Percentiles rank a stretch among this genome's conserved stretches.
Evolutionary conservation across 2,888 invertebrate genomes (phyloP).

Genomic region (Malacosoma neustria): DNA sequence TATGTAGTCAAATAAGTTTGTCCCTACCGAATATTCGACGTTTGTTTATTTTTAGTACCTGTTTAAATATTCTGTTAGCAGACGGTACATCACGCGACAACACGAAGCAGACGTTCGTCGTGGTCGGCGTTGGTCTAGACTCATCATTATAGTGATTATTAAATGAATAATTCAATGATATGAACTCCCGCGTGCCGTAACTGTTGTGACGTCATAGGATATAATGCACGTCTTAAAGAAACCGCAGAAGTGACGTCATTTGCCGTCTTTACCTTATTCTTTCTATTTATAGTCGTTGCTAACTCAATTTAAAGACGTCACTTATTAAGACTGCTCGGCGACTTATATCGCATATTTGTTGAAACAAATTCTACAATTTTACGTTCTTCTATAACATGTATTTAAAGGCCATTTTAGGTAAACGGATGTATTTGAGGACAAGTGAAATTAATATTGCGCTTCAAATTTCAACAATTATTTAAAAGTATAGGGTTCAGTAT

Average conservation of each 20-base stretch:
- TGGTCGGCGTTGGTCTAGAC: slow-evolving; percentile 1
- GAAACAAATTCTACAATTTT: not conserved
- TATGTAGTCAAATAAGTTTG: too few species aligned
- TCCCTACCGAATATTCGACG: too few species aligned
- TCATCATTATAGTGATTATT: slow-evolving; percentile 1
- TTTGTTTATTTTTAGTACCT: too few species aligned
- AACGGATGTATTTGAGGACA: too few species aligned
- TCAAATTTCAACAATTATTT: too few species aligned
- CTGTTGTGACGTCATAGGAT: slow-evolving; percentile 19
- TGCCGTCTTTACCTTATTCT: slow-evolving; percentile 41
- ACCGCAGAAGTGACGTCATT: slow-evolving; percentile 38
- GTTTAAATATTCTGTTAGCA: not conserved
- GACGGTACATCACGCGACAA: not conserved
- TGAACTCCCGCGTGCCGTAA: slow-evolving; percentile 3
- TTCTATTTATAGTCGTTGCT: slow-evolving; percentile 17
- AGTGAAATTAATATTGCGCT: too few species aligned
- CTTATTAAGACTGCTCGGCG: not conserved
- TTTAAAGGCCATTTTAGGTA: too few species aligned
- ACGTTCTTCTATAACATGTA: too few species aligned
- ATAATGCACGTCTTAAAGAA: slow-evolving; percentile 15
- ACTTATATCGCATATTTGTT: not conserved
- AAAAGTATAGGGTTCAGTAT: too few species aligned
- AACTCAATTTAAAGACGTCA: slow-evolving; percentile 19
- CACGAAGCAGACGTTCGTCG: not conserved
- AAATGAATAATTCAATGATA: slow-evolving; percentile 3